phyloP scores from a whole-genome alignment of 2,113 vertebrate species.

The Saccopteryx leptura region DNA sequence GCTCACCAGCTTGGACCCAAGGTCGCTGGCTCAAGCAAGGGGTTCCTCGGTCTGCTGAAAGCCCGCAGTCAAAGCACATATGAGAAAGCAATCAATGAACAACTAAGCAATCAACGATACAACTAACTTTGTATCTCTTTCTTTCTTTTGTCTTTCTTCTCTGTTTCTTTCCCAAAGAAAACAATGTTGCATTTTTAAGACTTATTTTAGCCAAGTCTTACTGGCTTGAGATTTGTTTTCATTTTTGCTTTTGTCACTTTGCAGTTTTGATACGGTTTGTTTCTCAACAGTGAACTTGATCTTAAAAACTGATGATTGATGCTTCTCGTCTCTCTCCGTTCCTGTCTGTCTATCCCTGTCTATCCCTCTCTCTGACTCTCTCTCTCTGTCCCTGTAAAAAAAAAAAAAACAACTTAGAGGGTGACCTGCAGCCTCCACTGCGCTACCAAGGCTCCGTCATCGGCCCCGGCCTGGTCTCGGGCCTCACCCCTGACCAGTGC shows the following conservation, averaged over 20 bases:
- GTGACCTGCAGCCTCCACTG: neutral
- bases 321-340: too few species aligned
- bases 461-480: rapidly evolving
- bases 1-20: too few species aligned
- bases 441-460: neutral
- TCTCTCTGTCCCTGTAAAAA: too few species aligned
- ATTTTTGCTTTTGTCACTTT: neutral
- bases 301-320: neutral
- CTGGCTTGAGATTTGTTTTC: neutral
- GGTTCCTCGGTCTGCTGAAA: too few species aligned
- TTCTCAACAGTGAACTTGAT: neutral
- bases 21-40: too few species aligned
- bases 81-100: too few species aligned
- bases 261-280: neutral
- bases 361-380: too few species aligned
- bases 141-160: neutral
- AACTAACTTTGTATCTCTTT: too few species aligned
- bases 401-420: neutral
- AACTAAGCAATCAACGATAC: too few species aligned
- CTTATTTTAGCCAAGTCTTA: neutral
- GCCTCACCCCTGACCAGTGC: neutral
- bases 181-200: neutral
- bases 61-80: too few species aligned
- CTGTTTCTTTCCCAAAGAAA: conserved; percentile 2
- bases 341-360: too few species aligned